Evolutionary conservation across 1,140 invertebrate genomes (phyloP).

Genomic region (Halesus radiatus): DNA sequence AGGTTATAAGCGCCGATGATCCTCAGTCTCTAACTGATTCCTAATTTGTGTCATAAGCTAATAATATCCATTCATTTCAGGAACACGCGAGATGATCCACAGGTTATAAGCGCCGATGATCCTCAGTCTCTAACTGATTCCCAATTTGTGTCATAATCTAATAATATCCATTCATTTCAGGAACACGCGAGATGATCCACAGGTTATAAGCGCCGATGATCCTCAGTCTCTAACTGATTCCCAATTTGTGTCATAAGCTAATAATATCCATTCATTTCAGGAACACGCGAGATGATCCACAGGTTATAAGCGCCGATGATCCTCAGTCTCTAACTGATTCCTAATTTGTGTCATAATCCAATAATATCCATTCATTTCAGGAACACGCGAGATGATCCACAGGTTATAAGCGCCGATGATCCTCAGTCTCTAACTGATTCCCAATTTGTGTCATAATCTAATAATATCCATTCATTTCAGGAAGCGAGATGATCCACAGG

Average conservation of each 20-base stretch:
- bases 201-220: background rate
- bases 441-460: slow-evolving; percentile 21
- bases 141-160: slow-evolving; percentile 21
- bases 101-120: background rate
- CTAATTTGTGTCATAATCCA: no score
- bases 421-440: background rate
- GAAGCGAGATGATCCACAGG: no score
- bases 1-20: no score
- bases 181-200: no score
- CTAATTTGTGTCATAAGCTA: no score
- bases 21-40: no score
- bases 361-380: background rate
- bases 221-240: background rate
- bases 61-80: background rate
- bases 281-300: no score
- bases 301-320: no score
- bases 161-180: no score
- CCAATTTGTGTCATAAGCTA: slow-evolving; percentile 21
- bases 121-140: background rate
- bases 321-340: no score
- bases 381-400: background rate
- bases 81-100: background rate
- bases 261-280: no score
- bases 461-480: no score
- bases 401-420: background rate